Base-by-base conservation (phyloP, 2,113 vertebrate species). In the Vidua chalybeata region DNA sequence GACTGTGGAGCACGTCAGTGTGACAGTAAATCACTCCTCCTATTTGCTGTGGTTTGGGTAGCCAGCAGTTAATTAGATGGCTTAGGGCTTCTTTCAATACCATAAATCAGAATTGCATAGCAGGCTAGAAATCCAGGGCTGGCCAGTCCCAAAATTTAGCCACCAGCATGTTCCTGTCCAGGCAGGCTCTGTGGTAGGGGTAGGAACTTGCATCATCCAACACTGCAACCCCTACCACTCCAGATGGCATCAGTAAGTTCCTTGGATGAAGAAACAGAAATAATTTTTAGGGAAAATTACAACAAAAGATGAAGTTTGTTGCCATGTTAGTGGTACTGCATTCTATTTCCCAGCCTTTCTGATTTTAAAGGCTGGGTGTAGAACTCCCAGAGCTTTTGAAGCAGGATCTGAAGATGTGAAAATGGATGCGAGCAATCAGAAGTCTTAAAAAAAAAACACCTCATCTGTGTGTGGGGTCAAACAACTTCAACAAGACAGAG, bases 61-160 rank as follows among this genome's bases (percentile, higher is more conserved):
- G 78, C 96, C 84, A 72, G 59, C 73, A 97, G 73, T 86, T 92
- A 94, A 95, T 92, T 75, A 90, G 76, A 96, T 48, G 51, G 39
- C 35, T 83, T 63, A 85, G 51, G 48, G 45, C 15, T 27, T 85
- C 84, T 49, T 62, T 63, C 64, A 87, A 41, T 56, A 41, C 13
- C 7, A 6, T 52, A 45, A 59, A 54, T 77, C 45, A 82, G 85
- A 90, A 76, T 4, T 87, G 77, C 81, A 62, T 3, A 76, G n/a
- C 68, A 93, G 69, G 35, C n/a, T 41, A 58, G 26, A 80, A 67
- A 58, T 14, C 14, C 48, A 68, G 81, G 58, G 76, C 58, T 87
- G n/a, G 43, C 46, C 31, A 31, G 41, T 49, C 75, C 75, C 56
- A 56, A 85, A 71, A 68, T 9, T 31, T 6, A 51, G 23, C 39